These are phyloP conservation scores for Paratrypauchen microcephalus DNA, from an alignment of 2,797 vertebrate species.

Conservation along the genomic window DNA sequence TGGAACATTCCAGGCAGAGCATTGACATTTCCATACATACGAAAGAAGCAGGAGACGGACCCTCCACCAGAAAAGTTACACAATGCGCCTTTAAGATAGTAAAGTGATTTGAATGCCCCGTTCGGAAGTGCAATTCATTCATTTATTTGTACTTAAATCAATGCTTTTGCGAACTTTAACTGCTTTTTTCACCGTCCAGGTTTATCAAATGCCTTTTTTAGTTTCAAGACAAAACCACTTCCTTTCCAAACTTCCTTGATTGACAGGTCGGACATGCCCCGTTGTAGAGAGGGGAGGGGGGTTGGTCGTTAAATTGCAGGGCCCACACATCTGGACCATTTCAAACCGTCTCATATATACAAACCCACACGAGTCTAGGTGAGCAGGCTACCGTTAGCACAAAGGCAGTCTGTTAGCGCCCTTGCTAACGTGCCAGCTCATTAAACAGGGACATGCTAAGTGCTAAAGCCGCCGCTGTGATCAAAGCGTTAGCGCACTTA, in stretches of 20 bases:
- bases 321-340: slow-evolving; percentile 45
- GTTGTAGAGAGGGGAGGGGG: slow-evolving; percentile 8
- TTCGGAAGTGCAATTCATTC: too few relatives aligned
- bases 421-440: slow-evolving; percentile 21
- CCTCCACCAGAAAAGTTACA: too few relatives aligned
- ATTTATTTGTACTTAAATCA: background rate
- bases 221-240: slow-evolving; percentile 19
- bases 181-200: background rate
- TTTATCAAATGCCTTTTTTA: background rate
- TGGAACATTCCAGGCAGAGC: too few relatives aligned
- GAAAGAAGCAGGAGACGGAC: too few relatives aligned
- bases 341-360: slow-evolving; percentile 2
- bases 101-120: too few relatives aligned
- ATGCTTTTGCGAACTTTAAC: background rate
- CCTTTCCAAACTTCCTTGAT: slow-evolving; percentile 1
- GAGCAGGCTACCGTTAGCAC: slow-evolving; percentile 39
- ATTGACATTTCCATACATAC: too few relatives aligned
- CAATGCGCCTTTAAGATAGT: too few relatives aligned
- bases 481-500: slow-evolving; percentile 42
- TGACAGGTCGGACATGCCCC: slow-evolving; percentile 17
- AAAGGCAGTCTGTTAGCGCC: slow-evolving; percentile 53
- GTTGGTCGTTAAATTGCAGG: slow-evolving; percentile 5
- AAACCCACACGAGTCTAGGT: slow-evolving; percentile 26
- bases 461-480: slow-evolving; percentile 30
- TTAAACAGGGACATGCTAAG: slow-evolving; percentile 23